Evolutionary conservation across 2,113 vertebrate species (phyloP), one percentile per base, ranked within the genome.

Genomic region (Tamias sibiricus): DNA sequence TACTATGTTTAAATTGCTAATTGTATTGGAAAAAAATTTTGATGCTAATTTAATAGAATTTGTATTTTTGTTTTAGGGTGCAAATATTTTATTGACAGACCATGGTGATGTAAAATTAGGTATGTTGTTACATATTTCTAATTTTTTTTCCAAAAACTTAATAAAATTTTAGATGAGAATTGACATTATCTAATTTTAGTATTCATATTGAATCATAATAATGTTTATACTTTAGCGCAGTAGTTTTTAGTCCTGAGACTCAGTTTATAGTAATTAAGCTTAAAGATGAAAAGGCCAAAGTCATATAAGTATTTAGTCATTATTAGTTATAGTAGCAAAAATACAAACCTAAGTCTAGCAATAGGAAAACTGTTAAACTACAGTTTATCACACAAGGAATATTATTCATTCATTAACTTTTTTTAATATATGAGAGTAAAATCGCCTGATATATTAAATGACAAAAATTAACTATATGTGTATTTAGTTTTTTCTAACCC

Each of bases 71-170:
- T 96, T 98, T 87, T 90, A 99, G 99, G 99, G 99, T 95, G 99
- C 99, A 94, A 99, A 99, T 98, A 99, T 99, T 97, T 99, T 99
- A 49, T 98, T 99, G 22, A 99, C 99, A 93, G 99, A 99, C 98
- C 99, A 99, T 1, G 99, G 99, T 85, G 99, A 99, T 97, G 99
- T 99, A 97, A 99, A 99, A 98, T 98, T 99, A 98, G 99, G 99
- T 99, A 98, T 99, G 99, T 95, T 95, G 49, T n/a, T 93, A 96
- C 49, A 79, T 13, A 30, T 87, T 79, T 42, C 66, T 97, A 71
- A 96, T 81, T 42, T 89, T 93, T 91, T n/a, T 72, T 79, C 1
- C 4, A 71, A n/a, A 64, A 95, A 81, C 57, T 79, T 88, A 54
- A 54, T 83, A 75, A 82, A 80, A 79, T 64, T 82, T 93, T 69